phyloP scores from a whole-genome alignment of 1,140 invertebrate genomes.

The Drusus annulatus region DNA sequence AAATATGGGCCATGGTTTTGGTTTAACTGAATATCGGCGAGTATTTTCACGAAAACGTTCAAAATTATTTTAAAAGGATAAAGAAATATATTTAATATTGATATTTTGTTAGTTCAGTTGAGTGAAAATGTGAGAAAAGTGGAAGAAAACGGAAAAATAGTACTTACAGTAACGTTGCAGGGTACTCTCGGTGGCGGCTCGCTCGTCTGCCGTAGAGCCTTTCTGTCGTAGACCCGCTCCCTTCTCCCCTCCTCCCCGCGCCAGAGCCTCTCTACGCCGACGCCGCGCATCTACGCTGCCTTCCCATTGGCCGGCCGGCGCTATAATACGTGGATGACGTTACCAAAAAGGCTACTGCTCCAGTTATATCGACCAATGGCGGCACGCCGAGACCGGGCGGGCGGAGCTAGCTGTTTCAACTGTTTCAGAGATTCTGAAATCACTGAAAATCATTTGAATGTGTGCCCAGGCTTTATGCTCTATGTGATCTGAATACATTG shows the following conservation, averaged over 20 bases:
- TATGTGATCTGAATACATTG: conserved; percentile 41
- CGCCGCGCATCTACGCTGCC: conserved; percentile 6
- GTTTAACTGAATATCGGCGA: no score
- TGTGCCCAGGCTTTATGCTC: conserved; percentile 40
- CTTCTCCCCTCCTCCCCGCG: conserved; percentile 1
- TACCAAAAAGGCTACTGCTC: conserved; percentile 50
- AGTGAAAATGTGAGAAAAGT: background rate
- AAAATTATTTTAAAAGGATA: no score
- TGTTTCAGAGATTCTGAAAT: conserved; percentile 55
- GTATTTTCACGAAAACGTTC: no score
- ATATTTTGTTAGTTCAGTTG: no score
- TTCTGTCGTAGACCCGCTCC: conserved; percentile 52
- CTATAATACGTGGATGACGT: conserved; percentile 47
- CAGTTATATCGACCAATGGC: conserved; percentile 48
- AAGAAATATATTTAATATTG: no score
- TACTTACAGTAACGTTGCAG: conserved; percentile 54
- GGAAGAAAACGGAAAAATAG: conserved; percentile 11
- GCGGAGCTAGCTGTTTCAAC: conserved; percentile 50
- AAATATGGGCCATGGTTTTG: no score
- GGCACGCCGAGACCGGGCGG: conserved; percentile 10
- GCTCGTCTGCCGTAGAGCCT: conserved; percentile 50
- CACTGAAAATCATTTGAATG: conserved; percentile 55
- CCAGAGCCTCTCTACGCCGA: conserved; percentile 21
- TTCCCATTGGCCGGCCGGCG: conserved; percentile 44
- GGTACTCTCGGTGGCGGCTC: conserved; percentile 48